Evolutionary conservation across 2,888 invertebrate genomes (phyloP).

Genomic region (Drosophila quinaria): DNA sequence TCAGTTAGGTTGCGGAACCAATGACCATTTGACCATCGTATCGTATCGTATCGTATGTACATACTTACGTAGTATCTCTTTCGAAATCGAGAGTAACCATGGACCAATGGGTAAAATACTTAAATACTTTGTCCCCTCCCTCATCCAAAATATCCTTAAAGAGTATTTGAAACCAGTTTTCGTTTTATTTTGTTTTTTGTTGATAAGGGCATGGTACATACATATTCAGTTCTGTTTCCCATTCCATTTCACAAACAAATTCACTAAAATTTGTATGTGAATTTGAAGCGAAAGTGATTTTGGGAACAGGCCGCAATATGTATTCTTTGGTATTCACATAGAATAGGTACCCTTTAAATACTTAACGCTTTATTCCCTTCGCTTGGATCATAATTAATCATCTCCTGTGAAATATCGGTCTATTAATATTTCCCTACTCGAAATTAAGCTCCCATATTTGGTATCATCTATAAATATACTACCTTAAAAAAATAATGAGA

Average conservation of each 20-base stretch:
- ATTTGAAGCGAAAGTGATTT: not conserved
- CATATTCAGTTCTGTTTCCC: not conserved
- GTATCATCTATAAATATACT: constrained; percentile 15
- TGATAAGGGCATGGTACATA: constrained; percentile 15
- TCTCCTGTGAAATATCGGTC: constrained; percentile 35
- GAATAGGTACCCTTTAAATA: constrained; percentile 18
- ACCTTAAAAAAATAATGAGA: constrained; percentile 1
- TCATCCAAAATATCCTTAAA: constrained; percentile 2
- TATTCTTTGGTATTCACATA: constrained; percentile 36
- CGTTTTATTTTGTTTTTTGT: not conserved
- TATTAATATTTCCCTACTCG: constrained; percentile 31
- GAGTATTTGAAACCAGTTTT: not conserved
- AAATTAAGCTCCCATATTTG: constrained; percentile 21
- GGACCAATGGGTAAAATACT: constrained; percentile 65
- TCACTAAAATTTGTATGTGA: not conserved
- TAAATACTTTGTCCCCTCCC: constrained; percentile 20
- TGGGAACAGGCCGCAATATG: not conserved
- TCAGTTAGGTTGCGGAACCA: constrained; percentile 74
- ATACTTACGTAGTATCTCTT: constrained; percentile 44
- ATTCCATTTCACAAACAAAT: not conserved
- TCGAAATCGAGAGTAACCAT: constrained; percentile 33
- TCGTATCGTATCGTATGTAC: constrained; percentile 33
- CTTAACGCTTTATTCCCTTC: constrained; percentile 36
- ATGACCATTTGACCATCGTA: constrained; percentile 55
- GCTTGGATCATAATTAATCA: constrained; percentile 46